A percentile compares a stretch with the other conserved stretches of the same genome.
phyloP scores from a whole-genome alignment of 2,113 vertebrate genomes.

The Symphodus melops region DNA sequence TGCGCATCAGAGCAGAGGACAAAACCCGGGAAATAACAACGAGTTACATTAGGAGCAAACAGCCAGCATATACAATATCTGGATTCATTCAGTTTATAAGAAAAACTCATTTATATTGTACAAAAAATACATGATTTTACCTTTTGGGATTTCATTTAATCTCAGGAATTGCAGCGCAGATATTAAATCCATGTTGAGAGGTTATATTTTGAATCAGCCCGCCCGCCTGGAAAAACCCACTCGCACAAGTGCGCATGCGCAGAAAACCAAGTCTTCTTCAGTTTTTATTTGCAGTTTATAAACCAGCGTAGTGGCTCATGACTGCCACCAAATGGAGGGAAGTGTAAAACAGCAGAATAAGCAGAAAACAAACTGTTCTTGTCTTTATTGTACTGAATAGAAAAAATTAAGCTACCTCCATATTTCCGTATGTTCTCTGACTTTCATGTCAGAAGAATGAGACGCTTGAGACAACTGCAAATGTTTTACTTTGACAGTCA shows the following conservation, averaged over 20 bases:
- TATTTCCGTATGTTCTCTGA: too few species aligned
- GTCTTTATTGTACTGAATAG: too few species aligned
- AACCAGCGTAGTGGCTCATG: neutral
- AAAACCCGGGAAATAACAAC: neutral
- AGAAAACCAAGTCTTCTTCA: neutral
- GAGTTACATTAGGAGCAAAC: neutral
- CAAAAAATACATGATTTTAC: conserved; percentile 37
- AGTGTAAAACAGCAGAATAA: too few species aligned
- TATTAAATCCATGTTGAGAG: conserved; percentile 75
- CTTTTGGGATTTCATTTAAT: conserved; percentile 61
- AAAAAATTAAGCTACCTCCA: too few species aligned
- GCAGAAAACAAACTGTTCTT: too few species aligned
- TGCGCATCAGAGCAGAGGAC: neutral
- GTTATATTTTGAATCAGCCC: conserved; percentile 67
- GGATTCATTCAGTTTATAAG: too few species aligned
- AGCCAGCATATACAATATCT: neutral
- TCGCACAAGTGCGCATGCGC: conserved; percentile 25
- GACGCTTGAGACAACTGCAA: too few species aligned
- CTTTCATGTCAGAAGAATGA: too few species aligned
- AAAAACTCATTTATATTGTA: too few species aligned
- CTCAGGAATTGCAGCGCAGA: conserved; percentile 68
- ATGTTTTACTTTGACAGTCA: too few species aligned
- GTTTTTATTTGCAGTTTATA: neutral
- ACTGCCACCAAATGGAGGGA: neutral
- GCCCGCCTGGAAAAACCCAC: conserved; percentile 64